These are phyloP conservation scores for Mactra quadrangularis DNA, from an alignment of 1,140 invertebrate species.

Conservation along the genomic window DNA sequence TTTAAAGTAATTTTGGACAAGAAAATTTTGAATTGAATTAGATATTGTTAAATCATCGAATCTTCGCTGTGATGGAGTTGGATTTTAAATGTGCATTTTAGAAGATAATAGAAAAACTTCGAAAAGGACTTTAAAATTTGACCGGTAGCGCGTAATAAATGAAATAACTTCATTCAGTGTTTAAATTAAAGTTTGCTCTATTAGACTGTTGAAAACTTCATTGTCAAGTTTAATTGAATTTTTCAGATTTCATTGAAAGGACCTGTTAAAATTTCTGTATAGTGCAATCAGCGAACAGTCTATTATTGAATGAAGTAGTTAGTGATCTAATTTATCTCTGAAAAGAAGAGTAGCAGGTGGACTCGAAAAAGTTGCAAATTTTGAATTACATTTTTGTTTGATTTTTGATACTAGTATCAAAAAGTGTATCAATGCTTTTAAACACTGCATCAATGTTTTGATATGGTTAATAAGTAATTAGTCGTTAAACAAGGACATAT, in stretches of 20 bases:
- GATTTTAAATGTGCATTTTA: slow-evolving; percentile 35
- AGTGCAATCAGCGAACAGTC: slow-evolving; percentile 10
- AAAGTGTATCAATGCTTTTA: too few species aligned
- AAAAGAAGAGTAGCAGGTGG: too few species aligned
- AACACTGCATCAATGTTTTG: too few species aligned
- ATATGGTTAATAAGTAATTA: too few species aligned
- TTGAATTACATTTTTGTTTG: too few species aligned
- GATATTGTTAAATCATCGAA: too few species aligned
- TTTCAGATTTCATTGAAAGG: slow-evolving; percentile 53
- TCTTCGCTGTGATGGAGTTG: too few species aligned
- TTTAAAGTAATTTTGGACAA: too few species aligned
- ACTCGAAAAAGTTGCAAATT: too few species aligned
- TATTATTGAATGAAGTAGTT: background rate
- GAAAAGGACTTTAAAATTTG: slow-evolving; percentile 44
- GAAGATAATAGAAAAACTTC: slow-evolving; percentile 38
- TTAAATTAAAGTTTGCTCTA: slow-evolving; percentile 52
- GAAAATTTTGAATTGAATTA: too few species aligned
- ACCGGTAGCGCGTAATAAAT: slow-evolving; percentile 54
- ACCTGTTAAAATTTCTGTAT: slow-evolving; percentile 29
- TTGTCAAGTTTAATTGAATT: slow-evolving; percentile 54
- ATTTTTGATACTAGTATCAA: too few species aligned
- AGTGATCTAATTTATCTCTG: slow-evolving; percentile 17
- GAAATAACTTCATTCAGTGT: slow-evolving; percentile 55
- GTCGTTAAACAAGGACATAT: background rate
- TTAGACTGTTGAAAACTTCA: slow-evolving; percentile 56